Evolutionary conservation across 2,888 invertebrate species (phyloP), one percentile per base, ranked within the genome.

Genomic region (Watsonalla binaria): DNA sequence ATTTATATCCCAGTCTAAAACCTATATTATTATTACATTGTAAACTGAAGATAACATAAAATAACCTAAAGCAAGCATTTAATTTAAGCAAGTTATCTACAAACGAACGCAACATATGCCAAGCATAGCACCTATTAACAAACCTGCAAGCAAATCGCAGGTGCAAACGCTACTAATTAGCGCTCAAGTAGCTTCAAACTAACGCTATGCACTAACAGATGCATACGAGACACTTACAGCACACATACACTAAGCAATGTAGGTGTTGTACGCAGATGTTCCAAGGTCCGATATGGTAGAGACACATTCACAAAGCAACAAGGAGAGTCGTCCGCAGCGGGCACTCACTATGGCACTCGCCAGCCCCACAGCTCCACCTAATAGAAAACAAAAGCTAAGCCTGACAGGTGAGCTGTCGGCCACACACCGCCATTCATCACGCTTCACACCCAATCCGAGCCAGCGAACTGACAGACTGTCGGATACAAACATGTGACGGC

Each of bases 301-400:
- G 61, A 72, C 72, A 77, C 81, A 80, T 73, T 70, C 74, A 67
- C 76, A 80, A 64, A 71, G 62, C 66, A 65, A 66, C 63, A 63
- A 65, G 60, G 63, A 68, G 65, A 80, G 78, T 63, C 57, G 62
- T 72, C 78, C 78, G 73, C 71, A 68, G 64, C 78, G 76, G 68
- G 93, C 93, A 50, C 92, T 92, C 78, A 93, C 93, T 70, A 89
- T 94, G 74, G 92, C 94, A 78, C 87, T 94, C 68, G 91, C 92
- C 76, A 93, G 92, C 76, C 93, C 93, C 52, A 92, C 92, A 66
- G 92, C 92, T 58, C 92, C 93, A 67, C 91, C 92, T 71, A 86
- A 92, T 82, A 92, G 93, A 80, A 94, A 94, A 82, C 93, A 93
- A 77, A 92, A 93, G 80, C 93, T 94, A 82, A 94, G 94, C 85